A percentile compares a stretch with the other conserved stretches of the same genome.
These are phyloP conservation scores for Chelmon rostratus DNA, from an alignment of 2,797 vertebrate species.

Conservation along the genomic window DNA sequence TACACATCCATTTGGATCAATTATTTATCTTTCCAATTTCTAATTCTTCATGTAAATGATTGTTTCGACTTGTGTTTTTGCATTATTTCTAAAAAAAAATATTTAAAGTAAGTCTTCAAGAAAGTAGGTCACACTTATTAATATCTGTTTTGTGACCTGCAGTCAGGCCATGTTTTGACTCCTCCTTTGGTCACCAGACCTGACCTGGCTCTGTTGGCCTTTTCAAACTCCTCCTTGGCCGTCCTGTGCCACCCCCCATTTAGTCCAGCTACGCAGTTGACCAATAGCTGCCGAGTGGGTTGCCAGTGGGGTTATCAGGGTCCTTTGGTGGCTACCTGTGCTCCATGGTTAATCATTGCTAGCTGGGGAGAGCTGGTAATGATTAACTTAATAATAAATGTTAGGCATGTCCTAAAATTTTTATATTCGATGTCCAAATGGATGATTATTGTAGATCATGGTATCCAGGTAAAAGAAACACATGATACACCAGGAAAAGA, in stretches of 20 bases:
- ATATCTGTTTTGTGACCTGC: background rate
- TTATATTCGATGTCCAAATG: background rate
- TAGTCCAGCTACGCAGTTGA: slow-evolving; percentile 28
- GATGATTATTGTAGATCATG: background rate
- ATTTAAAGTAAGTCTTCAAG: too few relatives aligned
- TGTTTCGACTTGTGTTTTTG: background rate
- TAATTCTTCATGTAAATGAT: background rate
- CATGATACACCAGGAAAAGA: background rate
- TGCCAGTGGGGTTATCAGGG: slow-evolving; percentile 44
- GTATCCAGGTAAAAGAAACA: background rate
- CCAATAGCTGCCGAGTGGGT: slow-evolving; percentile 43
- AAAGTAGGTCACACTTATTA: background rate
- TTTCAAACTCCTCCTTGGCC: background rate
- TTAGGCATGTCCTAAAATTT: background rate
- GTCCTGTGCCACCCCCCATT: background rate
- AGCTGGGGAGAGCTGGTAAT: too few relatives aligned
- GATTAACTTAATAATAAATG: background rate
- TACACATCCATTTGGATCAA: background rate
- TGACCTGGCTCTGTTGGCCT: slow-evolving; percentile 29
- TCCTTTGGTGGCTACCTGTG: slow-evolving; percentile 47
- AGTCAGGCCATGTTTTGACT: slow-evolving; percentile 1
- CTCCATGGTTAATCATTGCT: slow-evolving; percentile 74
- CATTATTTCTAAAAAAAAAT: too few relatives aligned
- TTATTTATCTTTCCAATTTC: background rate
- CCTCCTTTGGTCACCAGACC: slow-evolving; percentile 25